Conservation (phyloP, 2,113 vertebrate species). For the Acinonyx jubatus region DNA sequence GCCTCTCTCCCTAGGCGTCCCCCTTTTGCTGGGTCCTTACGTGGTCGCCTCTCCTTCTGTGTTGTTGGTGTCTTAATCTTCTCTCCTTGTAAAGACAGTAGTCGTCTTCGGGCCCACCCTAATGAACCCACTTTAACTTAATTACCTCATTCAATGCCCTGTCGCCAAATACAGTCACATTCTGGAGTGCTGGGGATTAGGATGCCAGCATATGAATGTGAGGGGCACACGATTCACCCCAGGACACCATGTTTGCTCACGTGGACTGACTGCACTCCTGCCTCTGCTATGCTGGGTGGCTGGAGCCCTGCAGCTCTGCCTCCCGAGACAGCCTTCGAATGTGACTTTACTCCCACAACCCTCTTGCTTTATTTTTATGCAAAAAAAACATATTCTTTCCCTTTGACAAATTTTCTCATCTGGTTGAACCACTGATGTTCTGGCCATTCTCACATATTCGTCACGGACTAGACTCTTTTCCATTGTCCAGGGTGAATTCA, state of each 20-base stretch:
- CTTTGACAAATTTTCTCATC: neutral
- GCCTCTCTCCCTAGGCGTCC: neutral
- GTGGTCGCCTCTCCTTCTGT: neutral
- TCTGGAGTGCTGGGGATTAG: neutral
- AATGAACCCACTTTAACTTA: neutral
- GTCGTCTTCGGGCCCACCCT: neutral
- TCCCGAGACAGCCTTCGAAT: neutral
- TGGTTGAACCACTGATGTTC: neutral
- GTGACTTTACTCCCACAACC: neutral
- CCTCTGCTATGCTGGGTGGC: fast-evolving
- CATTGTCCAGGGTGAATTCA: neutral
- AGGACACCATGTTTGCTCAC: neutral
- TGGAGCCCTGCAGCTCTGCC: neutral
- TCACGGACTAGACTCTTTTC: neutral
- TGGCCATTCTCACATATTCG: neutral
- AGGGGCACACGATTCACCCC: neutral
- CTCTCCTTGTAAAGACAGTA: neutral
- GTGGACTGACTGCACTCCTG: neutral
- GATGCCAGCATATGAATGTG: neutral
- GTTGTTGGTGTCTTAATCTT: neutral
- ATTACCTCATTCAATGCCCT: neutral
- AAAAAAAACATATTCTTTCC: neutral
- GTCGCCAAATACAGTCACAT: neutral
- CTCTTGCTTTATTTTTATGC: neutral
- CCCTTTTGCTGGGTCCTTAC: neutral